Base-by-base conservation (phyloP, 2,888 invertebrate species). In the Aethes cnicana region DNA sequence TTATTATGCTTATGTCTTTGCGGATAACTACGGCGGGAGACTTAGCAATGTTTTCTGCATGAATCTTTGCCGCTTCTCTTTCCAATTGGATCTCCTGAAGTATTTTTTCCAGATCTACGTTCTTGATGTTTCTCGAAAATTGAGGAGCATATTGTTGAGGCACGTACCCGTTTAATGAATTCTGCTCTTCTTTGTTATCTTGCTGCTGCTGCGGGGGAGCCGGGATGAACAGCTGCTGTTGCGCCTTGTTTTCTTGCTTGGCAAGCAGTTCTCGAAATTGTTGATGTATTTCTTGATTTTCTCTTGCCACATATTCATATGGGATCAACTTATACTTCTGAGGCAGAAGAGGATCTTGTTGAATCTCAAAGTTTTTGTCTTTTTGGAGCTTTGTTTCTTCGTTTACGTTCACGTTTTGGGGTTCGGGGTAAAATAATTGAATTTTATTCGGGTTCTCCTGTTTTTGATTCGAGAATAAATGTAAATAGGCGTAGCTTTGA, bases 81-180 rank as follows among this genome's bases (percentile, higher is more conserved):
- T 69, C 71, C 28, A 73, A 57, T 14, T 70, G 70, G 44, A 63
- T 61, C 9, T 60, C 62, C 5, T 57, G 58, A 9, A 63, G 37
- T 12, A 77, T 57, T n/a, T 72, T 75, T 52, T 77, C 75, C 4
- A 81, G 59, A 56, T 77, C 77, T 43, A 63, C 64, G 0, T 67
- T 71, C 14, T 69, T 69, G 53, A 70, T 76, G 32, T 66, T 68
- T 7, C 69, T 68, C 35, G 74, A 78, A 56, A 81, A 75, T 54
- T 78, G 74, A 0, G 74, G 54, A 48, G 77, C 60, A 54, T 78
- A 59, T 74, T 81, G 68, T 2, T 75, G 47, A 25, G 71, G 65
- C 18, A 42, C 12, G 7, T 60, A 57, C 6, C 57, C 57, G 12
- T 56, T 55, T 36, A 11, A 11, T 5, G 18, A 9, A 8, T 30